Conservation (phyloP, 2,797 vertebrate species). For the Crax fasciolata region DNA sequence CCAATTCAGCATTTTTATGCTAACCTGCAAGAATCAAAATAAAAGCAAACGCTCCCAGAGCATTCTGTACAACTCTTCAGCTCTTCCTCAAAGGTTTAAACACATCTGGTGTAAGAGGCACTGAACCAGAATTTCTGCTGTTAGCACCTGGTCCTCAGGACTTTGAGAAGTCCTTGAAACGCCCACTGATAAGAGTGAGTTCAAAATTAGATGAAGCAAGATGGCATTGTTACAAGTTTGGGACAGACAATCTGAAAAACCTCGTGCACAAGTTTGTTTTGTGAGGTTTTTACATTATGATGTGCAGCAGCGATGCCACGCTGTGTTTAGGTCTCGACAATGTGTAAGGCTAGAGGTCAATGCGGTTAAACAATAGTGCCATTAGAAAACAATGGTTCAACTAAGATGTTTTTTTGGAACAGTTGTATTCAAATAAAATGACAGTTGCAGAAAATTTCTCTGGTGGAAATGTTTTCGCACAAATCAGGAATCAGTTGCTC, state of each 20-base stretch:
- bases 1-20: background rate
- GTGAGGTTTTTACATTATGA: background rate
- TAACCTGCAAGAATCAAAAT: background rate
- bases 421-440: background rate
- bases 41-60: background rate
- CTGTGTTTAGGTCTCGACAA: background rate
- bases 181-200: background rate
- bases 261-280: background rate
- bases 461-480: background rate
- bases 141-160: background rate
- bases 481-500: background rate
- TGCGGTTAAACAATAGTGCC: background rate
- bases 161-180: background rate
- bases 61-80: background rate
- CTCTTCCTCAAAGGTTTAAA: background rate
- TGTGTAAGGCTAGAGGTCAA: background rate
- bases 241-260: background rate
- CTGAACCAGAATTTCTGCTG: background rate
- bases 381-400: background rate
- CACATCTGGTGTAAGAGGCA: background rate
- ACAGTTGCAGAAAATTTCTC: background rate
- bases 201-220: background rate
- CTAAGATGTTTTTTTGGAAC: background rate
- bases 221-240: fast-evolving
- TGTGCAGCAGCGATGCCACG: fast-evolving